Base-by-base conservation (phyloP, 1,140 invertebrate species). In the Chrysoperla carnea region DNA sequence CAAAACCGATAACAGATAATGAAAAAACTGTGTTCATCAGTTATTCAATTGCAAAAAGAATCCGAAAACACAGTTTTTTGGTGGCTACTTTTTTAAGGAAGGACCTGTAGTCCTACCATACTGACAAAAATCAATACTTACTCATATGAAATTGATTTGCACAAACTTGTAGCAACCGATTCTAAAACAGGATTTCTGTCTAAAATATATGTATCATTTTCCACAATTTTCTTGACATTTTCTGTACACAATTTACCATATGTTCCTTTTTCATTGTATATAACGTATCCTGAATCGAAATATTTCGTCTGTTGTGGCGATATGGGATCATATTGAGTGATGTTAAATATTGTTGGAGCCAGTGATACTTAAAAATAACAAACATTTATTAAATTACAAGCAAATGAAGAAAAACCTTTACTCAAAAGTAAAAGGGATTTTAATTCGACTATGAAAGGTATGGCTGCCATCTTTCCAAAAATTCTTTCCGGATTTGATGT, bases 251-350 rank as follows among this genome's bases (percentile, higher is more conserved):
- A 61, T 61, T 87, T 87, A 29, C 83, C 84, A 13, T 73, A 60
- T n/a, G 70, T 69, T 7, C 84, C 84, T 51, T 82, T 81, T 59
- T 88, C 83, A 42, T 81, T 81, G 64, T 84, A 88, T 41, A 85
- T 68, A 1, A 85, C 80, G 59, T 78, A 86, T 4, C 86, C 86
- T 47, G 76, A 74, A 36, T 70, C 67, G 44, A 69, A 70, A 45
- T 85, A 84, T 43, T 74, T 67, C 1, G 71, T 61, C 15, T 76
- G 65, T 50, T 84, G 72, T 1, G 79, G 77, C 0, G 71, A 75
- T 48, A 72, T 60, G 40, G 65, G 57, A 11, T 67, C 65, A 33
- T 68, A 63, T 42, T 72, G 65, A 46, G 64, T 61, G 44, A 78
- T 57, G 36, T 66, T 62, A 1, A 68, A 60, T 14, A 82, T 61